Evolutionary conservation across 2,113 vertebrate genomes (phyloP).

Genomic region (Colinus virginianus): DNA sequence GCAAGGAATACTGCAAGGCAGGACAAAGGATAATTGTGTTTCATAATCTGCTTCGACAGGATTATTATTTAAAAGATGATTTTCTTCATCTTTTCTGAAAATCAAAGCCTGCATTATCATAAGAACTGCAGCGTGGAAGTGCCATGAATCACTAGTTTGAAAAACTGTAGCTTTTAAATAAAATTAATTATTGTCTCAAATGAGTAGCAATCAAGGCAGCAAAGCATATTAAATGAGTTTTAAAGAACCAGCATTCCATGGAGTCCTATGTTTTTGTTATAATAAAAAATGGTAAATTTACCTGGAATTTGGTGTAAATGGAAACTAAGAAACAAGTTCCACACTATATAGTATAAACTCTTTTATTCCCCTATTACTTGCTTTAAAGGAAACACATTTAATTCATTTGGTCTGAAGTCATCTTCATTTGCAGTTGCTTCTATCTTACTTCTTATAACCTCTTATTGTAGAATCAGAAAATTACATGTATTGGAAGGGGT

Average conservation of each 20-base stretch:
- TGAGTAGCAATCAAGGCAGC: not conserved
- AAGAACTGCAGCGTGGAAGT: not conserved
- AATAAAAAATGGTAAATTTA: not conserved
- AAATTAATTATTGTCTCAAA: constrained; percentile 5
- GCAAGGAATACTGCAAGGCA: not conserved
- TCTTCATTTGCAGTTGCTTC: not conserved
- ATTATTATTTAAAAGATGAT: not conserved
- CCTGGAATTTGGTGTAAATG: not conserved
- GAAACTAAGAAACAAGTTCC: not conserved
- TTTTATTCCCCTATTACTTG: not conserved
- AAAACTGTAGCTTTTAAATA: not conserved
- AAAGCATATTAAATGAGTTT: not conserved
- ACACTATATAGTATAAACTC: not conserved
- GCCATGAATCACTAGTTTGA: not conserved
- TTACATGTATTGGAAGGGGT: not conserved
- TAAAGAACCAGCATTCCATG: not conserved
- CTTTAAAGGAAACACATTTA: not conserved
- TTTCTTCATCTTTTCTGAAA: not conserved
- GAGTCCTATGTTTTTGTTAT: not conserved
- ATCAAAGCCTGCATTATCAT: not conserved
- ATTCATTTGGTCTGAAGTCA: not conserved
- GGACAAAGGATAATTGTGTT: not conserved
- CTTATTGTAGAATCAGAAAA: not conserved
- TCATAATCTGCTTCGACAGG: not conserved
- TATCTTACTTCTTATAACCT: not conserved